These are phyloP conservation scores for Balaeniceps rex DNA, from an alignment of 2,113 vertebrate genomes.

Conservation along the genomic window DNA sequence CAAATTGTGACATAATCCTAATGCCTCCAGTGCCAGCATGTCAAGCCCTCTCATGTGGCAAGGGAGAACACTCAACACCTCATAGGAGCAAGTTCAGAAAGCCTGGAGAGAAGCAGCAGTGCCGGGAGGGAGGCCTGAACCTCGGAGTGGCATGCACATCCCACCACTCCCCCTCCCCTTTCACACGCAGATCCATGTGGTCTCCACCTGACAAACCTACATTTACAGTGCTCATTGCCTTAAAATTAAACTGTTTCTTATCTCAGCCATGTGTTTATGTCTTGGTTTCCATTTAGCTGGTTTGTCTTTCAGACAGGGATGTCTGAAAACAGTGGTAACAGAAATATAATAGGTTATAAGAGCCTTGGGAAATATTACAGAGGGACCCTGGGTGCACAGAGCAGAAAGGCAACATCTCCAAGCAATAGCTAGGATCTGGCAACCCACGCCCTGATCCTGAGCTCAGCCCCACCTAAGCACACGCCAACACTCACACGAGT, in stretches of 20 bases:
- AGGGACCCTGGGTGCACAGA: neutral
- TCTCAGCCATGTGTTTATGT: neutral
- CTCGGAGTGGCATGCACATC: neutral
- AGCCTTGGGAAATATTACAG: neutral
- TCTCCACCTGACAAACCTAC: conserved; percentile 25
- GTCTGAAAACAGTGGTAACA: neutral
- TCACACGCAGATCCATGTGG: conserved; percentile 22
- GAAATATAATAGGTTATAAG: neutral
- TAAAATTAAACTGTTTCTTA: neutral
- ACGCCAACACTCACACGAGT: accelerated
- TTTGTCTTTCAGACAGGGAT: neutral
- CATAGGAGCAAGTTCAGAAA: neutral
- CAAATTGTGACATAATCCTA: conserved; percentile 1
- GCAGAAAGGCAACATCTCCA: neutral
- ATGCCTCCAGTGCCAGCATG: neutral
- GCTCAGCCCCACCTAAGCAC: neutral
- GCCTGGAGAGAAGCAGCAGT: neutral
- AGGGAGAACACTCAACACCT: neutral
- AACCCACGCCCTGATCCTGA: neutral
- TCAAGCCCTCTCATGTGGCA: neutral
- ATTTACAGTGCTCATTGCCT: neutral
- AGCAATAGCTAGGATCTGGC: neutral
- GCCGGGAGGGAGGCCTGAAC: neutral
- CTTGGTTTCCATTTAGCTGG: neutral
- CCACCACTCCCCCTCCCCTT: neutral